phyloP scores from a whole-genome alignment of 2,888 invertebrate species.

The Tuta absoluta region DNA sequence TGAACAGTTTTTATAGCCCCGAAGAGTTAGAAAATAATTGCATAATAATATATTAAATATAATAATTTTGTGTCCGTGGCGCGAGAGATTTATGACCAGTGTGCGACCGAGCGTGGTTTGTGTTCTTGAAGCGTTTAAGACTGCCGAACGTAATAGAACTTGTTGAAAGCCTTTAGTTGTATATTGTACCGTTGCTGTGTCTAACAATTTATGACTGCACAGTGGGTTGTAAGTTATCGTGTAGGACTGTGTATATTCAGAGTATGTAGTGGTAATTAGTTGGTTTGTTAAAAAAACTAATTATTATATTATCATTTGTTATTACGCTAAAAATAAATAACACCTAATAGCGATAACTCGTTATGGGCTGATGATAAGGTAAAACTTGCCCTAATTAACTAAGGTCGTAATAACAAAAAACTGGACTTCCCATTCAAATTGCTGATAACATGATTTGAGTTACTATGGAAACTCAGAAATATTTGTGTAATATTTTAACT shows the following conservation, averaged over 20 bases:
- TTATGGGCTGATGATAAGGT: no score
- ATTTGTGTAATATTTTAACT: no score
- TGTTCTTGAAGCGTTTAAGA: conserved; percentile 17
- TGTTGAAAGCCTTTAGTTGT: conserved; percentile 7
- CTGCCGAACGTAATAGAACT: conserved; percentile 12
- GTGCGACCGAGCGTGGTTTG: conserved; percentile 42
- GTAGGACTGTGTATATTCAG: not conserved
- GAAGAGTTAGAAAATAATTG: conserved; percentile 52
- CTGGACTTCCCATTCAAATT: no score
- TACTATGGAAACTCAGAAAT: no score
- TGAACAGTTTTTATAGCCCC: conserved; percentile 58
- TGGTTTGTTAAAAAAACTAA: no score
- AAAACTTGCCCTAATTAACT: no score
- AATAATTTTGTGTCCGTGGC: conserved; percentile 59
- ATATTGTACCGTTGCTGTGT: conserved; percentile 1
- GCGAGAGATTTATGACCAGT: conserved; percentile 40
- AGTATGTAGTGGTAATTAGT: conserved; percentile 5
- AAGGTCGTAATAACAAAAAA: no score
- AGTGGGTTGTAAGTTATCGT: conserved; percentile 2
- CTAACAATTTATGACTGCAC: conserved; percentile 2
- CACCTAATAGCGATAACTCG: no score
- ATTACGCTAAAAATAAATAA: no score
- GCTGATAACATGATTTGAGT: no score
- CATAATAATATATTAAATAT: conserved; percentile 58
- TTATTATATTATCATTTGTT: no score